A percentile compares a stretch with the other conserved stretches of the same genome.
phyloP scores from a whole-genome alignment of 2,888 invertebrate species.

The Hypsopygia costalis region DNA sequence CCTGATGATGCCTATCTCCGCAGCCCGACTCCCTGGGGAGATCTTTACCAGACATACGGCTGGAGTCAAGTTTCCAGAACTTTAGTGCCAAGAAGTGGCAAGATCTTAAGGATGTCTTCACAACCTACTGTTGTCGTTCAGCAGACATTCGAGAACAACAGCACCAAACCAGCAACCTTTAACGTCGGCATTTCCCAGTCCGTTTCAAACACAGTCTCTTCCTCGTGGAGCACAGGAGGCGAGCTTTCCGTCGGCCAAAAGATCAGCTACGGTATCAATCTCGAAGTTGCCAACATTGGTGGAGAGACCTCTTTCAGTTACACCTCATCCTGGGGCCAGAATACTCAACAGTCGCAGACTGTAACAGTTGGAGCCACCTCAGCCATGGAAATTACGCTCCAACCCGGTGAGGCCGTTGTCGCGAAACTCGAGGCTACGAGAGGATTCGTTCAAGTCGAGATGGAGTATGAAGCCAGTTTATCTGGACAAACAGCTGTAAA shows the following conservation, averaged over 20 bases:
- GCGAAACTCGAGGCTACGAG: constrained; percentile 31
- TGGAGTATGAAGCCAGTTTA: constrained; percentile 23
- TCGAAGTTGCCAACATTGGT: constrained; percentile 15
- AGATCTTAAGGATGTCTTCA: constrained; percentile 18
- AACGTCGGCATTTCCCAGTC: constrained; percentile 26
- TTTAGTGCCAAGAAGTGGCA: constrained; percentile 22
- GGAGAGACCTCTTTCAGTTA: constrained; percentile 22
- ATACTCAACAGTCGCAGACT: constrained; percentile 18
- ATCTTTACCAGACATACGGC: constrained; percentile 24
- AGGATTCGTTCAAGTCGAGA: constrained; percentile 22
- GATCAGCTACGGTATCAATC: constrained; percentile 27
- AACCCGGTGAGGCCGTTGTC: constrained; percentile 30
- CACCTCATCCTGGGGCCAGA: constrained; percentile 23
- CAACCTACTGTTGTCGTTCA: constrained; percentile 13
- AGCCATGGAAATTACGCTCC: constrained; percentile 23
- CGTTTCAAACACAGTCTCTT: constrained; percentile 27
- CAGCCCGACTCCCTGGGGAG: constrained; percentile 29
- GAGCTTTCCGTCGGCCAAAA: constrained; percentile 24
- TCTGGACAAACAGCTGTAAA: constrained; percentile 26
- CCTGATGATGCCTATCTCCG: constrained; percentile 19
- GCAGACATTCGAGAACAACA: constrained; percentile 21
- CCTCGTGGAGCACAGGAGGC: constrained; percentile 27
- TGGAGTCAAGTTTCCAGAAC: constrained; percentile 30
- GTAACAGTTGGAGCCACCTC: constrained; percentile 24
- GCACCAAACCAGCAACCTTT: constrained; percentile 22